Evolutionary conservation across 2,888 invertebrate species (phyloP).

Genomic region (Pachydiplax longipennis): DNA sequence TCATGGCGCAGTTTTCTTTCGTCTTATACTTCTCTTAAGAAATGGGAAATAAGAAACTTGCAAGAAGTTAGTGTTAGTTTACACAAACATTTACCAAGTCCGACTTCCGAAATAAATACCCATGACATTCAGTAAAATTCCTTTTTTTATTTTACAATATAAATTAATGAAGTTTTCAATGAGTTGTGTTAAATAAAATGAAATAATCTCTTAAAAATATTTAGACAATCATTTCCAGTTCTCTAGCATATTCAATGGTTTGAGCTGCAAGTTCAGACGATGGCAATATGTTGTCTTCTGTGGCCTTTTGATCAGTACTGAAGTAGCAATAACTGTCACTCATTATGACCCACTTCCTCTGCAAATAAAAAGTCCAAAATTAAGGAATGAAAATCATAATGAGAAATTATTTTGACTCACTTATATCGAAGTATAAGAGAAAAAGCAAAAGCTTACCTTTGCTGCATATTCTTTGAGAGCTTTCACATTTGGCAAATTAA

Average conservation of each 20-base stretch:
- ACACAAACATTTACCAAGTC: too few species aligned
- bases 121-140: background rate
- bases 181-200: background rate
- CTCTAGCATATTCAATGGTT: slow-evolving; percentile 95
- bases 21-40: too few species aligned
- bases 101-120: too few species aligned
- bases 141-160: background rate
- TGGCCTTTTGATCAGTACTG: slow-evolving; percentile 76
- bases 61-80: too few species aligned
- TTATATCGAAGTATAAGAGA: too few species aligned
- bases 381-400: background rate
- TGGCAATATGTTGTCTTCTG: slow-evolving; percentile 80
- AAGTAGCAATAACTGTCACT: slow-evolving; percentile 84
- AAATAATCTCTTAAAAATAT: slow-evolving; percentile 43
- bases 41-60: too few species aligned
- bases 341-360: slow-evolving; percentile 84
- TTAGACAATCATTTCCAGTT: slow-evolving; percentile 99
- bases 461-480: slow-evolving; percentile 81
- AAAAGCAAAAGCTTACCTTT: slow-evolving; percentile 65
- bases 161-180: background rate
- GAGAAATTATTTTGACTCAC: too few species aligned
- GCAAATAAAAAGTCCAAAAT: slow-evolving; percentile 53
- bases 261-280: slow-evolving; percentile 91
- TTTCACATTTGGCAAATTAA: slow-evolving; percentile 81
- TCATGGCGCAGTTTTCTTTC: too few species aligned